phyloP scores from a whole-genome alignment of 2,888 invertebrate genomes.

The Chromoteleia sp. region DNA sequence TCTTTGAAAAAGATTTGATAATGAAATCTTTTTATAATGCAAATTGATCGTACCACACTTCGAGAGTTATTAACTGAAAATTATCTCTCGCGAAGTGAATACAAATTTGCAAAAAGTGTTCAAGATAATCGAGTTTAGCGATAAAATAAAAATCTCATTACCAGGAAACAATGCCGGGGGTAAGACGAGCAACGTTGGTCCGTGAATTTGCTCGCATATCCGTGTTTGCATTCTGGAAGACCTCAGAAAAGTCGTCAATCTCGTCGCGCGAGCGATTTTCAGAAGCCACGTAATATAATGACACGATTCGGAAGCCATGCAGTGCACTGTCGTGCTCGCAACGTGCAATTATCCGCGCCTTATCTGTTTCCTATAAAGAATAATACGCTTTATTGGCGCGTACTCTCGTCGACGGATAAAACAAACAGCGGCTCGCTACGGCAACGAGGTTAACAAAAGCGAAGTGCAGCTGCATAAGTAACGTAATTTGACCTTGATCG shows the following conservation, averaged over 20 bases:
- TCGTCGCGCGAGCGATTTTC: conserved; percentile 33
- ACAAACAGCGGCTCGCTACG: conserved; percentile 5
- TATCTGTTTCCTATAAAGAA: conserved; percentile 35
- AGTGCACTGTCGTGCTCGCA: conserved; percentile 22
- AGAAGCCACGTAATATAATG: conserved; percentile 39
- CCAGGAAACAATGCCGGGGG: conserved; percentile 24
- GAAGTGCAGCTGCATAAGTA: conserved; percentile 21
- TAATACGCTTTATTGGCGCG: not conserved
- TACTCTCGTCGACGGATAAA: not conserved
- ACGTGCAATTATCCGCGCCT: conserved; percentile 20
- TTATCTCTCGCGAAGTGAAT: conserved; percentile 30
- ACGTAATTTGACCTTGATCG: conserved; percentile 30
- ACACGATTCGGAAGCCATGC: conserved; percentile 31
- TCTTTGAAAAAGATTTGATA: not conserved
- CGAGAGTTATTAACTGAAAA: conserved; percentile 11
- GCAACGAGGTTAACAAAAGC: conserved; percentile 20
- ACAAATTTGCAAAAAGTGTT: conserved; percentile 18
- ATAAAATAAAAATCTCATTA: conserved; percentile 51
- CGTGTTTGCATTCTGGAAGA: conserved; percentile 37
- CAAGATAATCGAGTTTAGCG: conserved; percentile 30
- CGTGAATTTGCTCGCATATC: conserved; percentile 21
- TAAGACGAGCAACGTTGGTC: no score
- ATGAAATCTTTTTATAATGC: not conserved
- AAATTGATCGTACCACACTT: conserved; percentile 2
- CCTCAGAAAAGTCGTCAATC: conserved; percentile 46